Base-by-base conservation (phyloP, 2,888 invertebrate genomes). In the Dimorphilus gyrociliatus region DNA sequence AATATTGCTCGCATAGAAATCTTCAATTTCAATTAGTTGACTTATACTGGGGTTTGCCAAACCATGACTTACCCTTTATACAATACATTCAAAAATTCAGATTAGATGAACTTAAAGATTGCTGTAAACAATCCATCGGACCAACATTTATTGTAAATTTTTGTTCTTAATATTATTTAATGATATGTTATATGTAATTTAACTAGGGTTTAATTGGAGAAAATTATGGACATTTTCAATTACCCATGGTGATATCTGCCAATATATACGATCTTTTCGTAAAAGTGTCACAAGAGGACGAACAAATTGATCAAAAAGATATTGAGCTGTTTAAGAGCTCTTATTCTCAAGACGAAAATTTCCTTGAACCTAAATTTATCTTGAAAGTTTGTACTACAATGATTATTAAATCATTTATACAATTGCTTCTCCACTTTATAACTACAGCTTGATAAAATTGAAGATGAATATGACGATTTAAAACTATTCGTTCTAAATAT, bases 11-110 rank as follows among this genome's bases (percentile, higher is more conserved):
- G 12, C 16, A 35, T 10, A 12, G 21, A 8, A 33, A 35, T 8
- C 33, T 39, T 8, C 16, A 19, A 23, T 39, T 39, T 26, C 36
- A 39, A 19, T 30, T 39, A 19, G 33, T 39, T 2, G 39, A 39
- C 25, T 19, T 35, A 5, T 25, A 38, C 24, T 35, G 34, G 35
- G 34, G 28, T 5, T 23, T 27, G 23, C 19, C 23, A 3, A 23
- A 16, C 4, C 25, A 27, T 3, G 25, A 23, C 6, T n/a, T n/a
- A n/a, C n/a, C n/a, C n/a, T n/a, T n/a, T n/a, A n/a, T n/a, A n/a
- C 24, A 30, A n/a, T 8, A 10, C 21, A 8, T 21, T 8, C 21
- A 8, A 21, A n/a, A 21, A 21, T 8, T 21, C 21, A 8, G 8
- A 10, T 8, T 21, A 8, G 19, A 17, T 18, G 33, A 30, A 16